phyloP scores from a whole-genome alignment of 1,140 invertebrate species.

The Coptotermes formosanus region DNA sequence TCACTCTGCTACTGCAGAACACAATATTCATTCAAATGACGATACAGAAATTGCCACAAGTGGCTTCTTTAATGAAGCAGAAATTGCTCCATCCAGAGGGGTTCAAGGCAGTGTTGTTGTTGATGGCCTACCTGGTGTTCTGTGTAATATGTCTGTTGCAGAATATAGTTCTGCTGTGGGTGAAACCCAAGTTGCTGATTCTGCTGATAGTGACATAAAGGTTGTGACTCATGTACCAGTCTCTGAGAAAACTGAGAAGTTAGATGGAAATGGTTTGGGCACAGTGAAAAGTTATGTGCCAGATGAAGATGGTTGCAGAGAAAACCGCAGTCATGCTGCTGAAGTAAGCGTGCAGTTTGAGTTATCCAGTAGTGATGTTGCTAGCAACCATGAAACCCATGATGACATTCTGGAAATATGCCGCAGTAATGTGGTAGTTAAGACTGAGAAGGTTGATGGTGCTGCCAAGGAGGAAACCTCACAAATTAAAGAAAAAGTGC shows the following conservation, averaged over 20 bases:
- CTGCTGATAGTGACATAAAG: neutral
- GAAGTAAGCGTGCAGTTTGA: neutral
- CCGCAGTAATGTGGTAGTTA: neutral
- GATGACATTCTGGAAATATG: neutral
- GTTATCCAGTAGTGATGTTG: neutral
- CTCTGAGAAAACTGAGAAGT: neutral
- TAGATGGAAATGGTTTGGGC: neutral
- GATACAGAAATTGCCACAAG: neutral
- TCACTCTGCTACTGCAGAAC: neutral
- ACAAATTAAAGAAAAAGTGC: no score
- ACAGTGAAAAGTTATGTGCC: neutral
- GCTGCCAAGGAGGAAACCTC: neutral
- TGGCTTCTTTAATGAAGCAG: neutral
- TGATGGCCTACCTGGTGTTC: neutral
- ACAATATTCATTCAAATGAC: neutral
- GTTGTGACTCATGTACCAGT: neutral
- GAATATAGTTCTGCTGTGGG: neutral
- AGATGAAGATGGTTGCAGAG: neutral
- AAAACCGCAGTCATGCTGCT: neutral
- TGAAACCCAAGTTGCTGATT: neutral
- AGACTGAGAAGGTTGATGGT: neutral
- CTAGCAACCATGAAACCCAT: neutral
- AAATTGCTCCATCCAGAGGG: neutral
- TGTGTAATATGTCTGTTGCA: neutral
- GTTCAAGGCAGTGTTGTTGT: neutral